Conservation (phyloP, 35 echinoderm and acorn worm species). For the Lytechinus pictus region DNA sequence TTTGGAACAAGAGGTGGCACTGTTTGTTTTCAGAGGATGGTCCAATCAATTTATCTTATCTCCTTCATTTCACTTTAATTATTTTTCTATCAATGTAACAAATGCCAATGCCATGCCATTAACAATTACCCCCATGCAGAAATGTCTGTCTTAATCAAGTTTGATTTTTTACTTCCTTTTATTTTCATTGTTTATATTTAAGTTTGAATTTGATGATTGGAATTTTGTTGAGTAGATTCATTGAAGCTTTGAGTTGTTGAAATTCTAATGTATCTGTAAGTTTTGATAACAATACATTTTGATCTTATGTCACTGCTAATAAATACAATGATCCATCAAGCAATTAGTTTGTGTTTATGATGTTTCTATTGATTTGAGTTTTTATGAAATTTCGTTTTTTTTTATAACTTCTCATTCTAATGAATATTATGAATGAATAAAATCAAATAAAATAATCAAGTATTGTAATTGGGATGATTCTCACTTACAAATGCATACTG, state of each 20-base stretch:
- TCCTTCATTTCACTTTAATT: background rate
- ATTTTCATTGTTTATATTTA: background rate
- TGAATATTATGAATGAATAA: too few relatives aligned
- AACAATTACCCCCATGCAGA: too few relatives aligned
- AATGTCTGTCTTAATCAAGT: too few relatives aligned
- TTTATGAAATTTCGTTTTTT: too few relatives aligned
- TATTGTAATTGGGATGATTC: too few relatives aligned
- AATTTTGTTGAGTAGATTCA: too few relatives aligned
- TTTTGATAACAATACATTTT: background rate
- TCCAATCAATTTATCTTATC: background rate
- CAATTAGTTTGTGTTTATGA: background rate
- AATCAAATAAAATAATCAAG: too few relatives aligned
- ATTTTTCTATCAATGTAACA: too few relatives aligned
- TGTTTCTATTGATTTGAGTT: background rate
- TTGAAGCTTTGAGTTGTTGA: too few relatives aligned
- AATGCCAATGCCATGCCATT: too few relatives aligned
- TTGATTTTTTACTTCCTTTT: background rate
- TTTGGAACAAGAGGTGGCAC: background rate
- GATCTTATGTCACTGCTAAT: background rate
- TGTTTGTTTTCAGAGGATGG: background rate
- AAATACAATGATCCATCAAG: background rate
- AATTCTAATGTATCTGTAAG: too few relatives aligned
- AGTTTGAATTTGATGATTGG: background rate
- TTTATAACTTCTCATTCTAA: too few relatives aligned
- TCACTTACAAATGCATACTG: background rate